Percentiles rank a stretch among this genome's conserved stretches.
Conservation (phyloP, 2,797 vertebrate genomes). For the Dendrocincla tyrannina region DNA sequence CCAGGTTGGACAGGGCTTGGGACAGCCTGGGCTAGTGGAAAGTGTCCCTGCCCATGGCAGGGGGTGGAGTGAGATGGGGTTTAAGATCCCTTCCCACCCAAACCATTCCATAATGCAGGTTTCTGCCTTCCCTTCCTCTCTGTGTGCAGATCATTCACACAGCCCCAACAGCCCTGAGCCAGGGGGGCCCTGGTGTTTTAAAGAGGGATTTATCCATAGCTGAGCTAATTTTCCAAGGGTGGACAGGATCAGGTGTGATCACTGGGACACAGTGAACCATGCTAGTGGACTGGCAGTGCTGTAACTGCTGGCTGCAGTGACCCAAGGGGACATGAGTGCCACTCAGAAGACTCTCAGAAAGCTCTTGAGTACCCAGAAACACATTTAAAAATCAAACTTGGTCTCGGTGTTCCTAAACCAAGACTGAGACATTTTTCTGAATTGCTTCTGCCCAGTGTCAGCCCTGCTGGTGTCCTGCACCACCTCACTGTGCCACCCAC, state of each 20-base stretch:
- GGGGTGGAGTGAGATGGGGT: neutral
- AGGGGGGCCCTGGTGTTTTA: neutral
- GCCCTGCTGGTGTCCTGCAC: neutral
- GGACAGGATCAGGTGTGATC: neutral
- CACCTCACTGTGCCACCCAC: neutral
- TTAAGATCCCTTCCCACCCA: neutral
- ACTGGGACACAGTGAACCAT: neutral
- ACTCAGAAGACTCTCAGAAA: neutral
- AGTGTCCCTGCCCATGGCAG: neutral
- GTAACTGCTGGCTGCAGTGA: neutral
- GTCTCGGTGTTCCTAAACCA: neutral
- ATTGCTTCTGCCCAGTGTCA: neutral
- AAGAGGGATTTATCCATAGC: neutral
- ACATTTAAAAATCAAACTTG: neutral
- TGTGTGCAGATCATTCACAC: neutral
- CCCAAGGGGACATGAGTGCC: accelerated
- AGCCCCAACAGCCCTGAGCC: neutral
- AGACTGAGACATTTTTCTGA: neutral
- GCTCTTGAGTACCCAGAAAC: neutral
- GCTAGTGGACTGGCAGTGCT: neutral
- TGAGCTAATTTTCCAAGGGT: neutral
- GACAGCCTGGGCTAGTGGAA: neutral
- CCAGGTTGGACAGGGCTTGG: accelerated
- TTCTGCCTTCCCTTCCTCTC: neutral
- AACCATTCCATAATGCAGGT: no score